These are phyloP conservation scores for Drosophila auraria DNA, from an alignment of 1,140 invertebrate species.

Conservation along the genomic window DNA sequence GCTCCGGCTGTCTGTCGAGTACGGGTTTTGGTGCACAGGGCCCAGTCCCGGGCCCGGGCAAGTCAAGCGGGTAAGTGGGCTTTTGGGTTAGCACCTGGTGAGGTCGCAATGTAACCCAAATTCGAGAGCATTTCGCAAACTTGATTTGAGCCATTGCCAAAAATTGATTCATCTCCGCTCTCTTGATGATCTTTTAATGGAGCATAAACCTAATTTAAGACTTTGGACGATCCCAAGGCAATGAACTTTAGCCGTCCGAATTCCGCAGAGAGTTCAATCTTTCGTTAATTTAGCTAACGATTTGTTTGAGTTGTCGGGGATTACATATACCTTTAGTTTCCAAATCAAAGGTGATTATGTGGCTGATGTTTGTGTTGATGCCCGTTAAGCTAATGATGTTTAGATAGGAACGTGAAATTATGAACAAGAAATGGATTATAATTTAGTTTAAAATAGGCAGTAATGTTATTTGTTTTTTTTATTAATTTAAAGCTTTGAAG, in stretches of 20 bases:
- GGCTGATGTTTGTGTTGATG: conserved; percentile 5
- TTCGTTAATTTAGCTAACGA: conserved; percentile 30
- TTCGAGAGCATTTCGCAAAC: conserved; percentile 23
- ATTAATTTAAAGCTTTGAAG: neutral
- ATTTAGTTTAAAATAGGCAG: neutral
- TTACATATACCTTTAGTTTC: conserved; percentile 16
- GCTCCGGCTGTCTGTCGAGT: conserved; percentile 32
- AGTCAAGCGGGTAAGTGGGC: conserved; percentile 43
- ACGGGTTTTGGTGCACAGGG: conserved; percentile 7
- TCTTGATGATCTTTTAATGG: conserved; percentile 43
- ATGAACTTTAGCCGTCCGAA: conserved; percentile 23
- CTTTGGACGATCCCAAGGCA: conserved; percentile 28
- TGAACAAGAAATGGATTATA: neutral
- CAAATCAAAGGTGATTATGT: conserved; percentile 23
- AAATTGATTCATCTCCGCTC: conserved; percentile 41
- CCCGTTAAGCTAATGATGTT: conserved; percentile 25
- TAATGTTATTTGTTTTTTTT: neutral
- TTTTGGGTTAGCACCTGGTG: conserved; percentile 44
- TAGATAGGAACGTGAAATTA: conserved; percentile 18
- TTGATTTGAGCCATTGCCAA: conserved; percentile 38
- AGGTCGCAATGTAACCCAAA: conserved; percentile 35
- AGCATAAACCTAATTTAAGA: conserved; percentile 43
- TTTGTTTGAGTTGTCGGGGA: conserved; percentile 14
- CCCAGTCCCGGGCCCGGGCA: neutral
- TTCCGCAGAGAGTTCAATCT: conserved; percentile 16